phyloP scores from a whole-genome alignment of 2,113 vertebrate genomes.

The Aramus guarauna region DNA sequence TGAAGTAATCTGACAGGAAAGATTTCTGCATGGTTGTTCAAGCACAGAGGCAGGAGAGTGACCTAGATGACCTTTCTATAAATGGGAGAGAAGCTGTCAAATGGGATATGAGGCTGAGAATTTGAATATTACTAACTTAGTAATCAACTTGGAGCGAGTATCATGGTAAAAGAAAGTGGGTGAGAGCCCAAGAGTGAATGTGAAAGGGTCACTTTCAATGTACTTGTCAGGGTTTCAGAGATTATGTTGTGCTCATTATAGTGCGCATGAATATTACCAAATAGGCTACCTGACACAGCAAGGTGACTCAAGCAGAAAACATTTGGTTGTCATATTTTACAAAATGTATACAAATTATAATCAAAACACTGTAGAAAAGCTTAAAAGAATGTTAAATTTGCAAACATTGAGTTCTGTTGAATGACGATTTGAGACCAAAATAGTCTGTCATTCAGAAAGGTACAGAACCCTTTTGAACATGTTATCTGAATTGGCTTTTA shows the following conservation, averaged over 20 bases:
- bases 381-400: neutral
- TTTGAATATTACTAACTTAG: neutral
- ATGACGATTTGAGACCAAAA: neutral
- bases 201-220: neutral
- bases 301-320: neutral
- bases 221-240: neutral
- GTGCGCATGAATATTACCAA: neutral
- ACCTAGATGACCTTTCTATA: neutral
- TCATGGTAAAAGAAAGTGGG: neutral
- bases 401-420: neutral
- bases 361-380: neutral
- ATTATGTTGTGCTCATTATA: neutral
- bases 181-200: neutral
- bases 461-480: neutral
- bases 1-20: neutral
- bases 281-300: neutral
- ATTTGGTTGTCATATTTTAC: neutral
- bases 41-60: neutral
- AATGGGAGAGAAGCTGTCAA: neutral
- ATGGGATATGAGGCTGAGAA: neutral
- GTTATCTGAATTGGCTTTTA: neutral
- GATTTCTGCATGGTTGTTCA: neutral
- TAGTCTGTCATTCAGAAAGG: neutral
- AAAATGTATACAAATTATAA: neutral
- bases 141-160: neutral